These are phyloP conservation scores for Bellardia bayeri DNA, from an alignment of 2,888 invertebrate species.

Conservation along the genomic window DNA sequence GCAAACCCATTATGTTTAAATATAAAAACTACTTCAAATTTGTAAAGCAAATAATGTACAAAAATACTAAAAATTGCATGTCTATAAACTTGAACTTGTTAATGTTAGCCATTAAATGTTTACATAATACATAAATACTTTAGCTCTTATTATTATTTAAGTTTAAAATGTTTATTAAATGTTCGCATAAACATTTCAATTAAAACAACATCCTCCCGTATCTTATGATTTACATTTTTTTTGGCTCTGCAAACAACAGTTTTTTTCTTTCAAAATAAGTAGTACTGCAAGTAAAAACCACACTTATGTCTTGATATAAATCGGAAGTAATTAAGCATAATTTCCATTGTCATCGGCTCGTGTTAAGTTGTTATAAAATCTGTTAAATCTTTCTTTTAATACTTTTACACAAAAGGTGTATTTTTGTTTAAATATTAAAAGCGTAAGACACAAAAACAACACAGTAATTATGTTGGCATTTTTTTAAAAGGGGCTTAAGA, in stretches of 20 bases:
- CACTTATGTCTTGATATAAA: constrained; percentile 23
- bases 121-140: constrained; percentile 27
- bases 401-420: constrained; percentile 15
- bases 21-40: neutral
- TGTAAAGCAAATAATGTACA: neutral
- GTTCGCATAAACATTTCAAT: constrained; percentile 49
- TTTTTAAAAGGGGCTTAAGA: constrained; percentile 10
- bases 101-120: constrained; percentile 32
- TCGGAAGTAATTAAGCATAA: constrained; percentile 68
- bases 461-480: constrained; percentile 3
- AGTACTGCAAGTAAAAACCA: neutral
- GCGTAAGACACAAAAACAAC: neutral
- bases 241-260: neutral
- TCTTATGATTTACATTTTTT: neutral
- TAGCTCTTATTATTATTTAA: neutral
- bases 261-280: neutral
- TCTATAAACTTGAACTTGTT: constrained; percentile 59
- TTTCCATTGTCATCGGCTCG: constrained; percentile 65
- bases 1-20: constrained; percentile 29
- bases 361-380: constrained; percentile 42
- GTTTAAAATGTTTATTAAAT: constrained; percentile 22
- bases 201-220: constrained; percentile 41
- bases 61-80: constrained; percentile 22
- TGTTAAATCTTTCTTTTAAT: neutral
- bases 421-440: neutral